Evolutionary conservation across 2,888 invertebrate genomes (phyloP).

Genomic region (Drosophila hawaiiensis): DNA sequence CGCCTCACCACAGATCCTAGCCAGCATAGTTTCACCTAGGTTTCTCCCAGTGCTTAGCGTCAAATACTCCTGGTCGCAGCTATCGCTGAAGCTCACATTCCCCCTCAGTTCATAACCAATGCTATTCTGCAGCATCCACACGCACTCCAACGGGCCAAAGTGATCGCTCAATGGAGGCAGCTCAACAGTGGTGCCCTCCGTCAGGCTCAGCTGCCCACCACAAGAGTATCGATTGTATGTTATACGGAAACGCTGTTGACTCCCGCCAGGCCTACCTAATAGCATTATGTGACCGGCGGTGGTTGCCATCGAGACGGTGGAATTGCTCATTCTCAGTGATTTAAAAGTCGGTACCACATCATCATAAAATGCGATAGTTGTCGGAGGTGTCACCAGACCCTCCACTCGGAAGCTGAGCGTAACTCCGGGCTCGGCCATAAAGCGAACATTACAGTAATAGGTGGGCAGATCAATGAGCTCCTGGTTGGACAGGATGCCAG

Average conservation of each 20-base stretch:
- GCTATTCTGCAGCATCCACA: conserved; percentile 87
- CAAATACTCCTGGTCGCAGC: conserved; percentile 87
- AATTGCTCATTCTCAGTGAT: conserved; percentile 33
- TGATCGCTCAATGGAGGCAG: conserved; percentile 75
- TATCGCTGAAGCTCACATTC: conserved; percentile 86
- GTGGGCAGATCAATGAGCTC: conserved; percentile 11
- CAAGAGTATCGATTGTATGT: conserved; percentile 89
- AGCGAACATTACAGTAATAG: conserved; percentile 68
- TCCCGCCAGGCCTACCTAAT: conserved; percentile 24
- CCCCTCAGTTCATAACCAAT: conserved; percentile 83
- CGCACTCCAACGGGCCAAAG: conserved; percentile 88
- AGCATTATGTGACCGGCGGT: conserved; percentile 59
- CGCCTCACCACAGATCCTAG: conserved; percentile 87
- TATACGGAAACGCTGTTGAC: conserved; percentile 80
- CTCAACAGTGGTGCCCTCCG: conserved; percentile 80
- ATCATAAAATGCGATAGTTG: conserved; percentile 40
- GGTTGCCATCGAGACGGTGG: conserved; percentile 57
- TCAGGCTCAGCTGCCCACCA: conserved; percentile 87
- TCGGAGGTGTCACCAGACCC: not conserved
- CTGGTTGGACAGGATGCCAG: conserved; percentile 53
- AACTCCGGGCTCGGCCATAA: conserved; percentile 47
- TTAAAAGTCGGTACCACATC: not conserved
- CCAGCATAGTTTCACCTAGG: conserved; percentile 84
- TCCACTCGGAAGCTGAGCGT: conserved; percentile 74
- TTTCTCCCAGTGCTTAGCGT: conserved; percentile 81